These are phyloP conservation scores for Antitype chi DNA, from an alignment of 2,888 invertebrate genomes.

Conservation along the genomic window DNA sequence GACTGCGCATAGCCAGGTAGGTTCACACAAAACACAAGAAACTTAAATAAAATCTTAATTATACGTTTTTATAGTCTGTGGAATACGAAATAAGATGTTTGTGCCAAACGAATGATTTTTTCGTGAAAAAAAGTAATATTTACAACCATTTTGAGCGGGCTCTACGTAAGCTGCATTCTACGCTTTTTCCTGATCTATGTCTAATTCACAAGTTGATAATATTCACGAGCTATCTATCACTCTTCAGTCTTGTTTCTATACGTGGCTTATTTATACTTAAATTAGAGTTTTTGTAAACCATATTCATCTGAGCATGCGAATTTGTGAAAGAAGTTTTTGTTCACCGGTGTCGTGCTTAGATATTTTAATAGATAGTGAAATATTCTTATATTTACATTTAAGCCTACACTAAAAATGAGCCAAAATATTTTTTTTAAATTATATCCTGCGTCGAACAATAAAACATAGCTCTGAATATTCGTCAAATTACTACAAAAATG, in stretches of 20 bases:
- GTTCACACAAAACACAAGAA: constrained; percentile 66
- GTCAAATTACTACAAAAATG: neutral
- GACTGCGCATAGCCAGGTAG: constrained; percentile 72
- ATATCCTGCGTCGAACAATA: constrained; percentile 12
- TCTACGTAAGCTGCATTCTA: constrained; percentile 31
- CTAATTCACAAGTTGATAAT: constrained; percentile 68
- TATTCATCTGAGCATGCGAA: constrained; percentile 26
- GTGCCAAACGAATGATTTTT: constrained; percentile 56
- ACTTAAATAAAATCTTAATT: constrained; percentile 63
- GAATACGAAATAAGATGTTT: constrained; percentile 50
- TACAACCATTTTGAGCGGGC: constrained; percentile 62
- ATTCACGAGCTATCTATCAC: constrained; percentile 77
- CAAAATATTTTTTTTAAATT: constrained; percentile 2
- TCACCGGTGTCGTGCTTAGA: constrained; percentile 16
- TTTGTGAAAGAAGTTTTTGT: constrained; percentile 13
- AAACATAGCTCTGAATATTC: constrained; percentile 28
- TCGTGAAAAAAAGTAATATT: constrained; percentile 57
- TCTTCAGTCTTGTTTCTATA: constrained; percentile 83
- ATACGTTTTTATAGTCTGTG: constrained; percentile 51
- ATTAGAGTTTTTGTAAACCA: constrained; percentile 48
- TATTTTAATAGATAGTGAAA: constrained; percentile 26
- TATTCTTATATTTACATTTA: constrained; percentile 52
- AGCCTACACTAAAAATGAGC: constrained; percentile 28
- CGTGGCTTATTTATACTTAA: constrained; percentile 68
- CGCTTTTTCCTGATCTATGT: constrained; percentile 41